phyloP scores from a whole-genome alignment of 2,888 invertebrate species.

The Pogonocherus hispidulus region DNA sequence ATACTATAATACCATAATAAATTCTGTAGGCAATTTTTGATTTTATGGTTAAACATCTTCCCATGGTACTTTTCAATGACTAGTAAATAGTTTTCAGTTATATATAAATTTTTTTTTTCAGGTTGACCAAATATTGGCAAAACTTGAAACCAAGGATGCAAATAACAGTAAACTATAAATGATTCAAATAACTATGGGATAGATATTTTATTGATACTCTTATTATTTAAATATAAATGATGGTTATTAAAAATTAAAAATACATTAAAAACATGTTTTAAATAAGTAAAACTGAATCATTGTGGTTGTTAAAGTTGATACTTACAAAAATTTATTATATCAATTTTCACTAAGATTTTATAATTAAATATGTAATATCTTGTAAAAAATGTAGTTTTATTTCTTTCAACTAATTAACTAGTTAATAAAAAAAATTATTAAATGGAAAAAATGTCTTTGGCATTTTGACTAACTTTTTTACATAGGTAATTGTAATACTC shows the following conservation, averaged over 20 bases:
- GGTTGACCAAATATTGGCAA: conserved; percentile 41
- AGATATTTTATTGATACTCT: conserved; percentile 40
- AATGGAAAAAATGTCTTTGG: conserved; percentile 42
- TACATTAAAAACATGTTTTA: conserved; percentile 27
- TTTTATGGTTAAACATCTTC: too few relatives aligned
- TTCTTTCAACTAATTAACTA: conserved; percentile 7
- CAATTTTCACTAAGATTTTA: too few relatives aligned
- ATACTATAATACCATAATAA: too few relatives aligned
- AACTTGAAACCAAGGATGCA: conserved; percentile 16
- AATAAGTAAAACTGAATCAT: conserved; percentile 23
- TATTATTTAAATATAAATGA: conserved; percentile 34
- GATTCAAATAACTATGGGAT: conserved; percentile 1
- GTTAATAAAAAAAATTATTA: neutral
- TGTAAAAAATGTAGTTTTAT: conserved; percentile 26
- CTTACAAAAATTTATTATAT: conserved; percentile 19
- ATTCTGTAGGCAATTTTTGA: too few relatives aligned
- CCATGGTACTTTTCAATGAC: too few relatives aligned
- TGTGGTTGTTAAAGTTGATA: conserved; percentile 36
- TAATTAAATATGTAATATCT: conserved; percentile 16
- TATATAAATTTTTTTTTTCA: too few relatives aligned
- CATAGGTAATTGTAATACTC: conserved; percentile 34
- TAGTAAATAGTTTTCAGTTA: too few relatives aligned
- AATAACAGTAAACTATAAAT: conserved; percentile 6
- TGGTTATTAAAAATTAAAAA: conserved; percentile 34
- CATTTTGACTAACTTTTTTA: conserved; percentile 44